These are phyloP conservation scores for Equus quagga DNA, from an alignment of 2,113 vertebrate species.

Conservation along the genomic window DNA sequence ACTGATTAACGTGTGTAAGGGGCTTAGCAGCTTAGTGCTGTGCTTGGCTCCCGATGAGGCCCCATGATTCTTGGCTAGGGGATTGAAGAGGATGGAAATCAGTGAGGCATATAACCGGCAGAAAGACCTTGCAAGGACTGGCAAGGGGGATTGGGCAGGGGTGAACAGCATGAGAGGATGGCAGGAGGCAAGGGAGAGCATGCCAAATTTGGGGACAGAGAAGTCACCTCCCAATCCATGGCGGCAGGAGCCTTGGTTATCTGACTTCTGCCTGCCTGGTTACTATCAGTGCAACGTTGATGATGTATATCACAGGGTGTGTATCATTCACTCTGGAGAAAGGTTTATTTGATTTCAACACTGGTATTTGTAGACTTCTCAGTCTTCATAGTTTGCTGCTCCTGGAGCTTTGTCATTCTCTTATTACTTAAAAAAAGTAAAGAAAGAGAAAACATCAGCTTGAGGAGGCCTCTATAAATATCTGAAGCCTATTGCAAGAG, in stretches of 20 bases:
- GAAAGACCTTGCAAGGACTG: background rate
- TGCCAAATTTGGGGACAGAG: background rate
- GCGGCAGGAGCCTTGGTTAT: background rate
- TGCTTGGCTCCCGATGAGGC: too few species aligned
- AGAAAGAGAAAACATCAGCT: background rate
- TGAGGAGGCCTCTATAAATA: background rate
- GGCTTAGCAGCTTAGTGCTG: background rate
- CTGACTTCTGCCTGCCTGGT: background rate
- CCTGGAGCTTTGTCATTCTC: background rate
- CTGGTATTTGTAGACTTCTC: background rate
- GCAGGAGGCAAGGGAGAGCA: too few species aligned
- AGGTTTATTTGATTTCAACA: background rate
- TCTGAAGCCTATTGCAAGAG: background rate
- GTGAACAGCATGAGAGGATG: background rate
- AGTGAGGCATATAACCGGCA: background rate
- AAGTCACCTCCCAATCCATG: background rate
- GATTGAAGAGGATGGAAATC: background rate
- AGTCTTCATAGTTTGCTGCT: background rate
- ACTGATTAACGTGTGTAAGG: background rate
- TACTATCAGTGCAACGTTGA: rapidly evolving
- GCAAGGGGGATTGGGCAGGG: background rate
- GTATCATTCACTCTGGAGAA: background rate
- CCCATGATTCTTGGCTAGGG: background rate
- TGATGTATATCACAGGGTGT: background rate
- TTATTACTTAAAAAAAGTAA: background rate